Evolutionary conservation across 1,140 invertebrate species (phyloP).

Genomic region (Dinoponera quadriceps): DNA sequence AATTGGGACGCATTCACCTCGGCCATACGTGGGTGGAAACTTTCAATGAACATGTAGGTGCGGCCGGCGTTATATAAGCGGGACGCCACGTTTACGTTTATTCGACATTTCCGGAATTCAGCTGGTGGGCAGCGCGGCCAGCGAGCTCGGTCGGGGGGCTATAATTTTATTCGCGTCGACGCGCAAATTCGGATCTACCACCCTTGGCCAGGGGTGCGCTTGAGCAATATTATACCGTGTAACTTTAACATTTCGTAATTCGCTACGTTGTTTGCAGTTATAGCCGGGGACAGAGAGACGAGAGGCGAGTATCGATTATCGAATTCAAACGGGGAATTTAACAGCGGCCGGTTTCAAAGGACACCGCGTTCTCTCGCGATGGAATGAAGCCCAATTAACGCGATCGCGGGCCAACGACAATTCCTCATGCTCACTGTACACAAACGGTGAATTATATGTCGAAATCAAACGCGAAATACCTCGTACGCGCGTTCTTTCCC

Average conservation of each 20-base stretch:
- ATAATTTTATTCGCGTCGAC: constrained; percentile 2
- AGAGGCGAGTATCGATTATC: constrained; percentile 40
- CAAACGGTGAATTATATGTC: no score
- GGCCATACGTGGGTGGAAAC: constrained; percentile 24
- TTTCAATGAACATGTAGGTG: constrained; percentile 20
- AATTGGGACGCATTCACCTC: constrained; percentile 44
- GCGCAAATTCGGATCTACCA: background rate
- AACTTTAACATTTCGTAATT: constrained; percentile 14
- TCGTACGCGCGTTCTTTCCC: no score
- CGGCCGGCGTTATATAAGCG: constrained; percentile 2
- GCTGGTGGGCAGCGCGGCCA: no score
- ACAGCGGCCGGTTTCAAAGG: background rate
- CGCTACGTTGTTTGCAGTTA: constrained; percentile 1
- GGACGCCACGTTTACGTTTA: constrained; percentile 14
- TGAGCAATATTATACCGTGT: background rate
- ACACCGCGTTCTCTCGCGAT: background rate
- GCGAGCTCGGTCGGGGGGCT: no score
- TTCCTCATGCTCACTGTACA: background rate
- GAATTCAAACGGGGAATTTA: constrained; percentile 10
- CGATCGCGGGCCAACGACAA: background rate
- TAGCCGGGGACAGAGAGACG: background rate
- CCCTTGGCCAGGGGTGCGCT: background rate
- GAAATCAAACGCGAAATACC: background rate
- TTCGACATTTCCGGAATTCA: constrained; percentile 15
- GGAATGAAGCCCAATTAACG: constrained; percentile 28